Evolutionary conservation across 2,888 invertebrate species (phyloP).

Genomic region (Drosophila monieri): DNA sequence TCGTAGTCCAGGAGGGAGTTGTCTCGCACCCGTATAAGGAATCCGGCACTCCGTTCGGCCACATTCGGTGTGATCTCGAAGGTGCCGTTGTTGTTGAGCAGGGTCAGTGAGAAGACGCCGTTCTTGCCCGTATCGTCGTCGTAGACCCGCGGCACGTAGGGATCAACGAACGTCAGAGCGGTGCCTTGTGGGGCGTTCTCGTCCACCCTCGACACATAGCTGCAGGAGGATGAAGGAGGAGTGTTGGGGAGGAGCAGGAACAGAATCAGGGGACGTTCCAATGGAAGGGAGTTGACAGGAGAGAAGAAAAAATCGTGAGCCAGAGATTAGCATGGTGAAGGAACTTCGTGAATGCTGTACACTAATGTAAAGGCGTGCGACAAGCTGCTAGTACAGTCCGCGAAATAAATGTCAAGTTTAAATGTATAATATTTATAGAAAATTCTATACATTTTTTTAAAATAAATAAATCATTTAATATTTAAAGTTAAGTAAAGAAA

Average conservation of each 20-base stretch:
- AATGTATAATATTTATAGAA: background rate
- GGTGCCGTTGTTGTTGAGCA: conserved; percentile 92
- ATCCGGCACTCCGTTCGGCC: conserved; percentile 90
- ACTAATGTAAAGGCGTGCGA: conserved; percentile 52
- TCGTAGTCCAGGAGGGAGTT: conserved; percentile 94
- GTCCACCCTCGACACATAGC: conserved; percentile 90
- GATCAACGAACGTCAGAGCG: conserved; percentile 88
- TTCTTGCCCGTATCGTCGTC: conserved; percentile 93
- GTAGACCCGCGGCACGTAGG: conserved; percentile 89
- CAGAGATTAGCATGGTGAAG: conserved; percentile 56
- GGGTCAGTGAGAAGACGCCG: conserved; percentile 91
- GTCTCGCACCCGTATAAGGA: conserved; percentile 93
- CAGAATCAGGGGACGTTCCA: background rate
- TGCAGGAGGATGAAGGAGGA: conserved; percentile 74
- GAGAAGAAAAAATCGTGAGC: conserved; percentile 47
- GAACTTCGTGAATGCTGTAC: conserved; percentile 55
- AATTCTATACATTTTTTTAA: background rate
- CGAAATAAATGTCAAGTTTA: conserved; percentile 9
- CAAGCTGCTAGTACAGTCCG: conserved; percentile 29
- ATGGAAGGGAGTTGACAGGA: conserved; percentile 2
- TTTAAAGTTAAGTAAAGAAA: background rate
- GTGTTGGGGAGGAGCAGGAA: background rate
- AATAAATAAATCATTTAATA: background rate
- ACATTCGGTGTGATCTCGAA: conserved; percentile 94
- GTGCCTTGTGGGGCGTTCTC: conserved; percentile 94